Base-by-base conservation (phyloP, 2,113 vertebrate genomes). In the Sphyrna mokarran region DNA sequence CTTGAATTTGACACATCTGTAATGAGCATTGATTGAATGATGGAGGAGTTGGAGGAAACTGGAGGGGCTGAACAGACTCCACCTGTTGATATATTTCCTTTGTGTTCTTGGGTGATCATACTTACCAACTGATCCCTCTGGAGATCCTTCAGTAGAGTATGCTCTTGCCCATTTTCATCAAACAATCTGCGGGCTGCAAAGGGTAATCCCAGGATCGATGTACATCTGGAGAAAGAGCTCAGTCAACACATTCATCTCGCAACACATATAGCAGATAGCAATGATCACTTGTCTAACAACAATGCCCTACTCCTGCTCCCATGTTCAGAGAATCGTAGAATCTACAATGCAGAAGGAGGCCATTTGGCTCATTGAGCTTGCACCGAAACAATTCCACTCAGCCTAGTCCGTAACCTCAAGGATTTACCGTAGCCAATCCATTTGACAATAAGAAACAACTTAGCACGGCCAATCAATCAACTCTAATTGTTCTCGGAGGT, bases 101-200 rank as follows among this genome's bases (percentile, higher is more conserved):
- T 43, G 83, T 48, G 18, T 14, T 40, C 20, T 66, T 69, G 63
- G 29, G 23, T 33, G 43, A 37, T 54, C 40, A 95, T 76, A 78
- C 95, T 97, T 97, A 97, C 97, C 97, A 97, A 96, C 94, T 97
- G 97, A 95, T 97, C 97, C 96, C 96, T 96, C 95, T 96, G 96
- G 63, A 97, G 94, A 70, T 96, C 96, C 96, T 96, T 96, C 48
- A 97, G 94, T 90, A 95, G 37, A 95, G 96, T 97, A 70, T 97
- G 86, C 96, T 97, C 97, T 96, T 96, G 95, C 29, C 97, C 97
- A 11, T 96, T 96, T 96, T 96, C 96, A 96, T 37, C 96, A 96
- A 97, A 97, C 66, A 97, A 95, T 90, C 97, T 97, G 94, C 95
- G 96, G 96, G 97, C 97, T 95, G 96, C 97, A 96, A 96, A 96